Base-by-base conservation (phyloP, 2,797 vertebrate genomes). In the Acanthurus leucopareius region DNA sequence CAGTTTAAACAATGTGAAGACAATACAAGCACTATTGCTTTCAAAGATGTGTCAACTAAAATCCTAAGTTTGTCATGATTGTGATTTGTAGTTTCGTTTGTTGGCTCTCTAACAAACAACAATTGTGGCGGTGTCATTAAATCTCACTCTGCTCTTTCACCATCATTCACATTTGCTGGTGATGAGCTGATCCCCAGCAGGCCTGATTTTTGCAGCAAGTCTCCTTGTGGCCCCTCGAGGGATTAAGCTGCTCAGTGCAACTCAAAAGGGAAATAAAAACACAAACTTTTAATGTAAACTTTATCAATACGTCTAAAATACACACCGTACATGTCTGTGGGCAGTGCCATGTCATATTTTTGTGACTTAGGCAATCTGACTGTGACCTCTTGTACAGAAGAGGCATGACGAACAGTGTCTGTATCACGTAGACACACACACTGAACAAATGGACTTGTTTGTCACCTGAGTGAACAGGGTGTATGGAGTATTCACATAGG, bases 391-490 rank as follows among this genome's bases (percentile, higher is more conserved):
- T 3, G 2, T 25, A 25, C 3, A 25, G 25, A 25, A 25, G 25
- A 25, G 25, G 25, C 25, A 25, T 25, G 25, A 25, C 25, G 25
- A 25, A 25, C 25, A 25, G 25, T 25, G 25, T 3, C n/a, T 22
- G 35, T 17, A 40, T 72, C 67, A 58, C 38, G 14, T 1, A 11
- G 14, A 52, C 53, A 47, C 28, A 60, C 42, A 16, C 48, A n/a
- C 72, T 42, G 40, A n/a, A 63, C 42, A 51, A 49, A 58, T n/a
- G 45, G 47, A 38, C 58, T 0, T 54, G 53, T 75, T 70, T 72
- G 71, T 69, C 80, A 83, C 49, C 49, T 63, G 63, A 77, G 35
- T 2, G 66, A 66, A 59, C 56, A 57, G 22, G 17, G 49, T 32
- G 42, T 48, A 44, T 59, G 35, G 40, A 61, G 44, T 53, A 25